A percentile compares a stretch with the other conserved stretches of the same genome.
phyloP scores from a whole-genome alignment of 2,113 vertebrate species.

The Salvelinus namaycush region DNA sequence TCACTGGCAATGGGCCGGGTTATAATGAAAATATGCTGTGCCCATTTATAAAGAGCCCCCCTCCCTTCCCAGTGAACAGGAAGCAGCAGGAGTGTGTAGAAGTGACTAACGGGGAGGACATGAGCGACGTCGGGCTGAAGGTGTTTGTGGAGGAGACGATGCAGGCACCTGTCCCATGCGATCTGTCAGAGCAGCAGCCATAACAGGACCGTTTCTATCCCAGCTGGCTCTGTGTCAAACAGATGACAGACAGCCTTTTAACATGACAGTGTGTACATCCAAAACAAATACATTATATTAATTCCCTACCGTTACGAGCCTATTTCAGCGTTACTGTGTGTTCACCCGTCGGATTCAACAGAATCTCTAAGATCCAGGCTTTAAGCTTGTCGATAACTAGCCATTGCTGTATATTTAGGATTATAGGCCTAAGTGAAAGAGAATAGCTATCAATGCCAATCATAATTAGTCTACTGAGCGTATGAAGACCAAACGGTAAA shows the following conservation, averaged over 20 bases:
- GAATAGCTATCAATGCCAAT: neutral
- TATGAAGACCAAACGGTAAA: neutral
- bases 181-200: neutral
- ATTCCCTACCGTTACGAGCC: too few relatives aligned
- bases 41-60: conserved; percentile 24
- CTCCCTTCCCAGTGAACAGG: neutral
- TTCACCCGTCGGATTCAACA: too few relatives aligned
- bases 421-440: conserved; percentile 17
- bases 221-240: neutral
- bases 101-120: conserved; percentile 10
- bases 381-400: too few relatives aligned
- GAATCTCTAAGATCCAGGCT: too few relatives aligned
- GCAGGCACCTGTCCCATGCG: too few relatives aligned
- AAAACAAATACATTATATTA: too few relatives aligned
- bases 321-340: too few relatives aligned
- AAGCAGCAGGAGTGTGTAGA: conserved; percentile 25
- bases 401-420: neutral
- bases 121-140: conserved; percentile 21
- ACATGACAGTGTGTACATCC: too few relatives aligned
- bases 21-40: conserved; percentile 49
- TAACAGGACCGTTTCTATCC: too few relatives aligned
- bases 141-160: conserved; percentile 11
- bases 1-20: conserved; percentile 39
- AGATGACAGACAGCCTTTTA: neutral
- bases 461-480: neutral